Conservation (phyloP, 2,113 vertebrate species). For the Empidonax alnorum region DNA sequence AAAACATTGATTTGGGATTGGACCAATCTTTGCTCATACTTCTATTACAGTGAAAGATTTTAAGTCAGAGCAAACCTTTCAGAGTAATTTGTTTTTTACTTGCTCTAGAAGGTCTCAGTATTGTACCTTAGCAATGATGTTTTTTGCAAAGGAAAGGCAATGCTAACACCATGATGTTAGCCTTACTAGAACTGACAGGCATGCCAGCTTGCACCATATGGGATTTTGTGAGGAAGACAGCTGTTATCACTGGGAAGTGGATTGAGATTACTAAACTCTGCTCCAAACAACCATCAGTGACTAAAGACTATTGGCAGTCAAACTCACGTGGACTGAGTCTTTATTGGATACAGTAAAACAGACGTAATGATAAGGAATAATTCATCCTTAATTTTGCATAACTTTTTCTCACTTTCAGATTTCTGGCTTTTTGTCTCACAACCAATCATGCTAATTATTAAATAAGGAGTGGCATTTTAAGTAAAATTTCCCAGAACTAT, state of each 20-base stretch:
- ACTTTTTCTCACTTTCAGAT: background rate
- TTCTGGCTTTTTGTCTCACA: background rate
- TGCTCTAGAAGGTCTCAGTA: background rate
- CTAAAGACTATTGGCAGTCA: conserved; percentile 2
- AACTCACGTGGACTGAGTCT: background rate
- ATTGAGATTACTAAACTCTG: conserved; percentile 1
- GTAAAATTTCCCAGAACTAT: background rate
- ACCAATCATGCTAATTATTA: background rate
- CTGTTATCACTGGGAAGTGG: conserved; percentile 13
- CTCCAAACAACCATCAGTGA: background rate
- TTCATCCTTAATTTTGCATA: background rate
- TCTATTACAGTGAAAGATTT: background rate
- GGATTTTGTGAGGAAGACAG: conserved; percentile 23
- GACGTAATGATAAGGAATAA: background rate
- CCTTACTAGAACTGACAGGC: background rate
- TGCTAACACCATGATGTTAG: background rate
- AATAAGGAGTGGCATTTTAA: background rate
- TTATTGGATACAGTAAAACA: background rate
- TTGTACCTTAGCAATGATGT: fast-evolving
- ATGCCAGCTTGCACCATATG: background rate
- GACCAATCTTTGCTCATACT: background rate
- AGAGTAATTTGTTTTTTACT: background rate
- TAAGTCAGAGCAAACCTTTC: background rate
- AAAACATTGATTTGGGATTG: background rate
- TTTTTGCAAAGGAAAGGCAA: background rate